Conservation (phyloP, 1,140 invertebrate species). For the Trachymyrmex septentrionalis region DNA sequence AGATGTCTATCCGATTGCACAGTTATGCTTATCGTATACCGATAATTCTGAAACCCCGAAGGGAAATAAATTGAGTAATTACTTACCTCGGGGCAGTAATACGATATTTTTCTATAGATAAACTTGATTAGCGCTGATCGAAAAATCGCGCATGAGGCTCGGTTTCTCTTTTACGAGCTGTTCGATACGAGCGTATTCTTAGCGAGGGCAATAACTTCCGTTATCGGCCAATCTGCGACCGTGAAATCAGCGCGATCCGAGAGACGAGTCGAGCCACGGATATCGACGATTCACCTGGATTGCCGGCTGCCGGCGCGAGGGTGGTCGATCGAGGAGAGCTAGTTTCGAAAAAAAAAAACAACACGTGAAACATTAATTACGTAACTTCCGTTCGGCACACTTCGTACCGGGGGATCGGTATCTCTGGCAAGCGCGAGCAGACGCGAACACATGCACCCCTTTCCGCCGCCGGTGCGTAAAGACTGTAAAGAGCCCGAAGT, state of each 20-base stretch:
- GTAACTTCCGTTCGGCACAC: constrained; percentile 73
- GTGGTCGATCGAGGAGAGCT: constrained; percentile 7
- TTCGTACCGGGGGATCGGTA: constrained; percentile 59
- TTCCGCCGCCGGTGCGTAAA: constrained; percentile 33
- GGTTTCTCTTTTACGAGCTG: not conserved
- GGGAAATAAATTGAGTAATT: no score
- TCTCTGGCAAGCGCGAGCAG: constrained; percentile 38
- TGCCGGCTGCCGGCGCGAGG: constrained; percentile 23
- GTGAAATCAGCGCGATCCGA: constrained; percentile 59
- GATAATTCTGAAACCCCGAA: no score
- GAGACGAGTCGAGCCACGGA: constrained; percentile 34
- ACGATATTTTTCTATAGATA: no score
- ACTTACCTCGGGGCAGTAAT: no score
- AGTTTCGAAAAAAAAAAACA: constrained; percentile 48
- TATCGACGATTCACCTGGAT: constrained; percentile 64
- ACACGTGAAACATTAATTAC: constrained; percentile 73
- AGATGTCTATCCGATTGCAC: not conserved
- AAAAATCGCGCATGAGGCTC: not conserved
- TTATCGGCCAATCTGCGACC: constrained; percentile 60
- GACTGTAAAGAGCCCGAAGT: not conserved
- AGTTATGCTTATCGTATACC: not conserved
- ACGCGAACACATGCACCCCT: constrained; percentile 20
- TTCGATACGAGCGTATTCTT: constrained; percentile 1
- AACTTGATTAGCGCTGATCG: not conserved
- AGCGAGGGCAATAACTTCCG: constrained; percentile 57